Evolutionary conservation across 1,140 invertebrate species (phyloP).

Genomic region (Drosophila cardini): DNA sequence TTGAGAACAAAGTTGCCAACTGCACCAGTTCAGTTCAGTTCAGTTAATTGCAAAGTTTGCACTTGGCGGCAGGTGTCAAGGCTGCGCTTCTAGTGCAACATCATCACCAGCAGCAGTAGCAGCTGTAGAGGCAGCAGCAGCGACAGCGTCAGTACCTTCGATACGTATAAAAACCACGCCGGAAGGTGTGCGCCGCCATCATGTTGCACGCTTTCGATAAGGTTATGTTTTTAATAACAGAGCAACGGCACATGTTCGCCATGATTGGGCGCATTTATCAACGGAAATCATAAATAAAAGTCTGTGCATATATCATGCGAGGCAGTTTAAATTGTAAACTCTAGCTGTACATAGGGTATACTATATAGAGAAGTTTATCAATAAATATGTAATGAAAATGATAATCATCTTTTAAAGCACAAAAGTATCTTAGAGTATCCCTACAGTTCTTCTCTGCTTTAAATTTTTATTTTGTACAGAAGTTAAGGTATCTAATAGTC

Average conservation of each 20-base stretch:
- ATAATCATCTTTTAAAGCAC: too few relatives aligned
- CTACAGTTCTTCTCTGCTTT: too few relatives aligned
- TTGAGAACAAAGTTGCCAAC: slow-evolving; percentile 57
- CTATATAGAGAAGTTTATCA: neutral
- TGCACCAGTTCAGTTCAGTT: slow-evolving; percentile 63
- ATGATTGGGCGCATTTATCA: slow-evolving; percentile 63
- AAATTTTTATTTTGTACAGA: neutral
- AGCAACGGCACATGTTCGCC: slow-evolving; percentile 17
- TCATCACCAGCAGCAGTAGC: slow-evolving; percentile 18
- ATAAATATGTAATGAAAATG: too few relatives aligned
- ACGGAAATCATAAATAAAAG: slow-evolving; percentile 81
- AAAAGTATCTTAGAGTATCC: too few relatives aligned
- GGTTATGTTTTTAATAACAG: slow-evolving; percentile 46
- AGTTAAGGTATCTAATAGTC: slow-evolving; percentile 18
- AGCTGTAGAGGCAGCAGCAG: slow-evolving; percentile 33
- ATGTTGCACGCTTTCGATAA: slow-evolving; percentile 69
- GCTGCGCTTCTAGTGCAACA: slow-evolving; percentile 35
- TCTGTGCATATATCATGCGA: slow-evolving; percentile 63
- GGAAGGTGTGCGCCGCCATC: slow-evolving; percentile 8
- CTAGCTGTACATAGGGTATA: slow-evolving; percentile 7
- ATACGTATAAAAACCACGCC: neutral
- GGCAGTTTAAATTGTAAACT: slow-evolving; percentile 1
- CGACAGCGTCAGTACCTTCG: neutral
- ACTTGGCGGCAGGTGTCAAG: slow-evolving; percentile 58
- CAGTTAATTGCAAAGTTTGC: slow-evolving; percentile 64